Conservation (phyloP, 1,140 invertebrate species). For the Hetaerina americana region DNA sequence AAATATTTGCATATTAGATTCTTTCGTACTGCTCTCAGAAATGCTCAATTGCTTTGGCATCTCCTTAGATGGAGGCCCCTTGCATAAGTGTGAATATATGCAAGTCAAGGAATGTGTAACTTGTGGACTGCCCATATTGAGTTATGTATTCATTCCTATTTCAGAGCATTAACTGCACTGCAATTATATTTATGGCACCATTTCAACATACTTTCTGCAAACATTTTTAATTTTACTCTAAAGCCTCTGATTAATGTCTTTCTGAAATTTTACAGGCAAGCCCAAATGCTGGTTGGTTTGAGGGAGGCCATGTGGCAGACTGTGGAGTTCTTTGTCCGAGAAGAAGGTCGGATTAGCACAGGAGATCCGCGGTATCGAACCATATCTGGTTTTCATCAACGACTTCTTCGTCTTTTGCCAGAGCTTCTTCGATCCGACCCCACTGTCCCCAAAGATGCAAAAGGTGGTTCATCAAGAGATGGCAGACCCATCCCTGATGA, state of each 20-base stretch:
- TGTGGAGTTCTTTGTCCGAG: slow-evolving; percentile 36
- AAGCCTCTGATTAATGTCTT: not conserved
- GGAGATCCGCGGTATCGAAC: not conserved
- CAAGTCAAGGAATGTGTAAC: too few species aligned
- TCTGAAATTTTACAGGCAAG: slow-evolving; percentile 24
- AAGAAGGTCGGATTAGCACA: slow-evolving; percentile 19
- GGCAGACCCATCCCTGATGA: too few species aligned
- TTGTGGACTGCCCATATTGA: too few species aligned
- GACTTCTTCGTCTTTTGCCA: not conserved
- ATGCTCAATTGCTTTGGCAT: too few species aligned
- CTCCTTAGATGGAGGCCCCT: too few species aligned
- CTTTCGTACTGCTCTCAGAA: too few species aligned
- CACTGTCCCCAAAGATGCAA: not conserved
- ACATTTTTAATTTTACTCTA: too few species aligned
- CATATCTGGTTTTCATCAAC: not conserved
- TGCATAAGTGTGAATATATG: too few species aligned
- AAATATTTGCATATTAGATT: too few species aligned
- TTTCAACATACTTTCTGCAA: too few species aligned
- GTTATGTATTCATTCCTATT: not conserved
- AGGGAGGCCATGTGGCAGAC: slow-evolving; percentile 35
- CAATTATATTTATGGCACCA: too few species aligned
- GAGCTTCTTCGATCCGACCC: not conserved
- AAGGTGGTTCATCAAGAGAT: not conserved
- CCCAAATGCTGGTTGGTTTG: slow-evolving; percentile 29
- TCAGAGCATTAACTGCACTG: not conserved